Conservation (phyloP, 92 coral and sea anemone genomes). For the Zoanthus sansibaricus region DNA sequence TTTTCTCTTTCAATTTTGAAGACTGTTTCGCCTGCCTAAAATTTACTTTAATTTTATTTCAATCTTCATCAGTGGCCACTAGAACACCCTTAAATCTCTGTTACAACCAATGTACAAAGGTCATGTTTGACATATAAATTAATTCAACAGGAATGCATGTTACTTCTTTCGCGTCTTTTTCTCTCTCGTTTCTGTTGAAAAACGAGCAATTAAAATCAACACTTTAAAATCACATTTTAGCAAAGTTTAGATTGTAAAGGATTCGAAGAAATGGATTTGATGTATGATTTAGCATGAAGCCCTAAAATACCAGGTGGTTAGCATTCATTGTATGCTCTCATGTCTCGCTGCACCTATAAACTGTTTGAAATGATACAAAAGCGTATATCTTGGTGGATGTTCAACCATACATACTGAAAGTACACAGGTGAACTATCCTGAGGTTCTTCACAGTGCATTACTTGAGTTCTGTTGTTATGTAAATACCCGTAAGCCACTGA, state of each 20-base stretch:
- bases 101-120: background rate
- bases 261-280: background rate
- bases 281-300: too few species aligned
- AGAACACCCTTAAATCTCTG: too few species aligned
- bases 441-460: too few species aligned
- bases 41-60: background rate
- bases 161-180: too few species aligned
- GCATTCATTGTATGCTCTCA: background rate
- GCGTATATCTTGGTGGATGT: background rate
- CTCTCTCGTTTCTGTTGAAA: too few species aligned
- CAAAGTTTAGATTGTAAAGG: too few species aligned
- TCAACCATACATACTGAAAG: constrained; percentile 25
- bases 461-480: too few species aligned
- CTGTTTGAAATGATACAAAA: background rate
- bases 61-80: background rate
- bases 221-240: too few species aligned
- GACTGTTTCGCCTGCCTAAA: background rate
- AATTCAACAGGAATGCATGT: background rate
- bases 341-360: background rate
- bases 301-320: background rate
- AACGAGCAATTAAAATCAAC: too few species aligned
- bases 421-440: too few species aligned
- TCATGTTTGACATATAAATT: background rate
- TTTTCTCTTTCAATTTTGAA: background rate
- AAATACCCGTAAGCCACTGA: too few species aligned